These are phyloP conservation scores for Drosophila mettleri DNA, from an alignment of 2,888 invertebrate species.

Conservation along the genomic window DNA sequence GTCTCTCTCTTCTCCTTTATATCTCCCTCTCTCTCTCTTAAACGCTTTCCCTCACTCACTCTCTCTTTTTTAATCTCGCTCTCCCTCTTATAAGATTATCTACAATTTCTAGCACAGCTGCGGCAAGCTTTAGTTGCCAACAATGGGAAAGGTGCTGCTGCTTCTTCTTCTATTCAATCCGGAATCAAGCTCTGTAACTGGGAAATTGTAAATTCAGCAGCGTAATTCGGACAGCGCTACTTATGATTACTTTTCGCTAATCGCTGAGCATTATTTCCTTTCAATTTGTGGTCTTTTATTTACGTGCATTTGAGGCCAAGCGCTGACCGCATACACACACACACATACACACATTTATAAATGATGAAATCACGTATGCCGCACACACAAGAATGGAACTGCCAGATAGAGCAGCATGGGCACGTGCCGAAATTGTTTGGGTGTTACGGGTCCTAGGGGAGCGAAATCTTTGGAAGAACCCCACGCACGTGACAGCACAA, in stretches of 20 bases:
- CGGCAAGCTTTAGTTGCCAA: background rate
- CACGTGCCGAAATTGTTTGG: constrained; percentile 71
- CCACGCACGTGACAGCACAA: constrained; percentile 75
- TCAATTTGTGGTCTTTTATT: constrained; percentile 75
- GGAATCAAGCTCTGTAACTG: constrained; percentile 4
- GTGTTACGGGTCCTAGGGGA: constrained; percentile 32
- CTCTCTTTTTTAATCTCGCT: no score
- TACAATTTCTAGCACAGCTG: background rate
- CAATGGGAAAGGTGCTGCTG: background rate
- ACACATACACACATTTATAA: background rate
- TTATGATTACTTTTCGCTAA: constrained; percentile 80
- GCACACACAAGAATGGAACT: constrained; percentile 31
- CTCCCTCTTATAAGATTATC: background rate
- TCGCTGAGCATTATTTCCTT: constrained; percentile 77
- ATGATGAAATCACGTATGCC: constrained; percentile 45
- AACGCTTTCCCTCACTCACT: no score
- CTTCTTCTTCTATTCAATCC: background rate
- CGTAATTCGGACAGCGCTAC: constrained; percentile 50
- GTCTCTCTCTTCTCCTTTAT: no score
- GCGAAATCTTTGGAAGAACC: constrained; percentile 67
- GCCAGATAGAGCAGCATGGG: constrained; percentile 54
- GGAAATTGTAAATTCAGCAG: constrained; percentile 60
- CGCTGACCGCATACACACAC: constrained; percentile 60
- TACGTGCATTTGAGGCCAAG: constrained; percentile 67
- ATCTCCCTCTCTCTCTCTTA: no score